Percentiles rank a stretch among this genome's conserved stretches.
These are phyloP conservation scores for Acomys russatus DNA, from an alignment of 2,797 vertebrate genomes.

Conservation along the genomic window DNA sequence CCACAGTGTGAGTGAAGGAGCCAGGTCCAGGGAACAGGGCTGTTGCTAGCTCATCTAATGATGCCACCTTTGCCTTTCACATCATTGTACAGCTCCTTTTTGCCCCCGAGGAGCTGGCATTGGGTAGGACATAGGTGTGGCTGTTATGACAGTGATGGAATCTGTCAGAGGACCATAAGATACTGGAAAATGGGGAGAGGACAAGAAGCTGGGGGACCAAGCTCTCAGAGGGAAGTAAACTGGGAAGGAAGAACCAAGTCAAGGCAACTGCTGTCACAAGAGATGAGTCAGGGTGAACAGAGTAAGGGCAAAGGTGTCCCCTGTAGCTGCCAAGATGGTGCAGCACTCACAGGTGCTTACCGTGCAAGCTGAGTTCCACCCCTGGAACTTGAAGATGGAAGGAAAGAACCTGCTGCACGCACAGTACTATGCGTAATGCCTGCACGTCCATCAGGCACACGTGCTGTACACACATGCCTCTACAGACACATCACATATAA, in stretches of 20 bases:
- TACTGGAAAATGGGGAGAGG: neutral
- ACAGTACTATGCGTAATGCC: neutral
- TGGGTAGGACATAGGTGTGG: conserved; percentile 1
- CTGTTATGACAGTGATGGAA: neutral
- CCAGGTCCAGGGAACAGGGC: neutral
- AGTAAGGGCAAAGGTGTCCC: neutral
- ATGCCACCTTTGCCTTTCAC: conserved; percentile 75
- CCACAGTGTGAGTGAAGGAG: conserved; percentile 10
- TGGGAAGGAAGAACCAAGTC: conserved; percentile 55
- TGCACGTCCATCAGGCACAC: neutral
- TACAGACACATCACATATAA: neutral
- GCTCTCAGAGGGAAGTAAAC: neutral
- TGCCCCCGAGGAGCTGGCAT: conserved; percentile 5
- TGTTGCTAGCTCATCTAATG: neutral
- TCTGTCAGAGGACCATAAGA: conserved; percentile 29
- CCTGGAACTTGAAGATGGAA: neutral
- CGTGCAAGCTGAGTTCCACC: neutral
- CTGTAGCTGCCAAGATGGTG: neutral
- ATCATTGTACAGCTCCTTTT: conserved; percentile 66
- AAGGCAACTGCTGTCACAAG: neutral
- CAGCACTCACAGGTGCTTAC: neutral
- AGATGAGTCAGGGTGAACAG: neutral
- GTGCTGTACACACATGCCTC: neutral
- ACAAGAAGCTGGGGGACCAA: neutral
- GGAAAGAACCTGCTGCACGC: neutral